These are phyloP conservation scores for Dryococelus australis DNA, from an alignment of 2,888 invertebrate genomes.

Conservation along the genomic window DNA sequence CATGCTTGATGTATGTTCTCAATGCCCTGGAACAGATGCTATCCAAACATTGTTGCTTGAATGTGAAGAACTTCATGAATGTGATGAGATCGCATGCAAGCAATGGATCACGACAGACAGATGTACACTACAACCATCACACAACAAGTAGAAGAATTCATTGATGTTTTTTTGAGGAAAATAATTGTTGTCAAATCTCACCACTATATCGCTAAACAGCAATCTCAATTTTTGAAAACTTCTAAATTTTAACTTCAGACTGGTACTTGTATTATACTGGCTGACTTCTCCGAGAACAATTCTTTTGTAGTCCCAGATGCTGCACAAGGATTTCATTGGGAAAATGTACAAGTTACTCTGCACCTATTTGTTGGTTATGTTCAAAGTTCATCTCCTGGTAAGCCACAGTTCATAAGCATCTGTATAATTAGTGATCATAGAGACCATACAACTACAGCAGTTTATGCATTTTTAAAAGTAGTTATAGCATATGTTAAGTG, in stretches of 20 bases:
- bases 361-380: conserved; percentile 90
- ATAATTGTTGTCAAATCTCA: background rate
- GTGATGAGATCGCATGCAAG: background rate
- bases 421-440: background rate
- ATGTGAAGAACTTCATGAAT: background rate
- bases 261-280: conserved; percentile 19
- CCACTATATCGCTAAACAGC: conserved; percentile 13
- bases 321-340: background rate
- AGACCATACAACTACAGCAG: background rate
- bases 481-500: background rate
- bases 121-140: background rate
- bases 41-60: background rate
- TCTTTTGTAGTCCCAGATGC: background rate
- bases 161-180: background rate
- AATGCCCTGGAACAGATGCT: background rate
- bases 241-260: background rate
- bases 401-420: background rate
- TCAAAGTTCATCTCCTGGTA: conserved; percentile 55
- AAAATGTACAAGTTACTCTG: conserved; percentile 72
- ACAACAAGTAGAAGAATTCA: conserved; percentile 21
- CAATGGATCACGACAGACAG: too few relatives aligned
- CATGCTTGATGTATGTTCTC: background rate
- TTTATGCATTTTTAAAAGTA: conserved; percentile 24
- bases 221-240: background rate
- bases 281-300: conserved; percentile 25